Evolutionary conservation across 2,797 vertebrate genomes (phyloP), one percentile per base, ranked within the genome.

Genomic region (Poecile montanus): DNA sequence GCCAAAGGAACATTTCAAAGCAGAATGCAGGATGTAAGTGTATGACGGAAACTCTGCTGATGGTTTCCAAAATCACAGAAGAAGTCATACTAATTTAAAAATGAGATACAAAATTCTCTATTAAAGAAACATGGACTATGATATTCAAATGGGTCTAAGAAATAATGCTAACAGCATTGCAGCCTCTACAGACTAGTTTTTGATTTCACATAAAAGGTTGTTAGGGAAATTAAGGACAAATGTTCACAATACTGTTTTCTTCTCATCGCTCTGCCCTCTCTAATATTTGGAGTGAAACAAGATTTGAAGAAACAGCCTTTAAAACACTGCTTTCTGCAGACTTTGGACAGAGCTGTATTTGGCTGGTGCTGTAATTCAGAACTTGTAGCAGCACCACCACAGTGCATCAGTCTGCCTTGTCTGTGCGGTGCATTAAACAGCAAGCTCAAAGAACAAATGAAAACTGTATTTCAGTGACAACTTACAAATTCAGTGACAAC

Each of bases 1-100:
- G 54, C 58, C 88, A 86, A 83, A 89, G 27, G 45, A 85, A 57
- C 12, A 63, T 53, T 93, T 93, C 93, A 82, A 93, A 95, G 74
- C 11, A 83, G 71, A 87, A 77, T 1, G 5, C 45, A 80, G 71
- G 78, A 88, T 72, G 18, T 51, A 76, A 88, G 20, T 7, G 6
- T 58, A 61, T 9, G 42, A 56, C 0, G 6, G 63, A 84, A 89
- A 94, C 26, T 85, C 67, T 42, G 29, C 11, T 77, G 81, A 57
- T 47, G 14, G 54, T 61, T 93, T 87, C 48, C 67, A 79, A 94
- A 94, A 70, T 73, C 56, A 81, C 29, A 25, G 9, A 58, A 57
- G n/a, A 23, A 74, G 81, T 34, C 63, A 63, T 11, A 29, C 11
- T 74, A 51, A 73, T 82, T 81, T 60, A 78, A 82, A 91, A 79